Percentiles rank a stretch among this genome's conserved stretches.
phyloP scores from a whole-genome alignment of 2,113 vertebrate genomes.

The Pangasianodon gigas region DNA sequence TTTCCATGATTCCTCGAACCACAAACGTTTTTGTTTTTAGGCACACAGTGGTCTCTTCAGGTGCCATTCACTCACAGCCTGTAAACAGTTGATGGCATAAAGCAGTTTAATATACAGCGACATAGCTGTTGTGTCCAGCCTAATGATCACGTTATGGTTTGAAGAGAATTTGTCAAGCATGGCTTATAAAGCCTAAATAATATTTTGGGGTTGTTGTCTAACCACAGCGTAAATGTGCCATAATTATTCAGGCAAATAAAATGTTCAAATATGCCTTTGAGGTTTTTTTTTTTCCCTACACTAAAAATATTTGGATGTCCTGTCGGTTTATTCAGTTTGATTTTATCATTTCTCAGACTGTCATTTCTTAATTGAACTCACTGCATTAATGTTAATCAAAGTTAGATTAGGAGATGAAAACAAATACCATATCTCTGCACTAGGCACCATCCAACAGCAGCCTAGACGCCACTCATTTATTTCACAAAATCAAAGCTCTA shows the following conservation, averaged over 20 bases:
- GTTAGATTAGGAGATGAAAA: background rate
- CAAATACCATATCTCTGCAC: background rate
- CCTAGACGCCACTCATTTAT: background rate
- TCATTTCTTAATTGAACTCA: background rate
- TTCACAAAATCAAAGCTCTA: slow-evolving; percentile 8
- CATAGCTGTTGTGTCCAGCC: background rate
- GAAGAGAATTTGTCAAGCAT: background rate
- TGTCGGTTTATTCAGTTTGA: background rate
- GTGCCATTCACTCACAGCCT: background rate
- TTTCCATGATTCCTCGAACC: background rate
- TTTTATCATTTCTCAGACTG: background rate
- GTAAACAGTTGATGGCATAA: background rate
- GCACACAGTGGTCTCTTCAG: background rate
- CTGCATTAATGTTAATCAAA: background rate
- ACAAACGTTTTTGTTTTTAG: background rate
- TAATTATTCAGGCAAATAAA: background rate
- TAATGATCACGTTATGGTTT: background rate
- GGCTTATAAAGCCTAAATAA: slow-evolving; percentile 6
- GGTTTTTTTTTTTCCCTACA: background rate
- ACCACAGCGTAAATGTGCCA: background rate
- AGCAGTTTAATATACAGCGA: background rate
- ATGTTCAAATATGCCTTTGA: background rate
- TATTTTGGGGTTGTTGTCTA: background rate
- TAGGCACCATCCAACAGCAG: background rate
- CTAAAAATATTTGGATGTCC: background rate